phyloP scores from a whole-genome alignment of 2,797 vertebrate species.

The Echiichthys vipera region DNA sequence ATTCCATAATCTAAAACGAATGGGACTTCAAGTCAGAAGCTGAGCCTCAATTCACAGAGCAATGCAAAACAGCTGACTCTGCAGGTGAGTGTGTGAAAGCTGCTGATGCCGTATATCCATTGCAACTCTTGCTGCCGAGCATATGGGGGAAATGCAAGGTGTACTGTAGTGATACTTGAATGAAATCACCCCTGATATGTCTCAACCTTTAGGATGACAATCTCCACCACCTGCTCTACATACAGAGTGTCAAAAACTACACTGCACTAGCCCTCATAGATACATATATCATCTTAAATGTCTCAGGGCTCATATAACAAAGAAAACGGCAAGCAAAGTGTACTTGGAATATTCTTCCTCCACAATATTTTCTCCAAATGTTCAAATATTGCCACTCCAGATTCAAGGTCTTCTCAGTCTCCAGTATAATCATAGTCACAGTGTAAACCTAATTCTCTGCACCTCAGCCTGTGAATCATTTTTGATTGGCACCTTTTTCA shows the following conservation, averaged over 20 bases:
- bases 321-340: neutral
- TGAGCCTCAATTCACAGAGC: constrained; percentile 16
- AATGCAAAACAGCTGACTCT: constrained; percentile 28
- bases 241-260: neutral
- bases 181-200: neutral
- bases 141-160: neutral
- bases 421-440: no score
- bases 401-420: neutral
- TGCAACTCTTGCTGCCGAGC: neutral
- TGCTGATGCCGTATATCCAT: neutral
- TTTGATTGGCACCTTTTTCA: neutral
- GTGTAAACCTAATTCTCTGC: neutral
- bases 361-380: neutral
- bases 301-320: neutral
- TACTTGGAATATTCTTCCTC: neutral
- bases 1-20: neutral
- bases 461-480: neutral
- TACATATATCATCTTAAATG: neutral
- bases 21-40: neutral
- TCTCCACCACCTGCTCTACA: constrained; percentile 4
- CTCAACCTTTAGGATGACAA: neutral
- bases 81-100: constrained; percentile 23
- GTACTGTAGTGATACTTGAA: neutral
- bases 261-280: no score
- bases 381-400: neutral